Conservation (phyloP, 2,797 vertebrate species). For the Pipistrellus pipistrellus region DNA sequence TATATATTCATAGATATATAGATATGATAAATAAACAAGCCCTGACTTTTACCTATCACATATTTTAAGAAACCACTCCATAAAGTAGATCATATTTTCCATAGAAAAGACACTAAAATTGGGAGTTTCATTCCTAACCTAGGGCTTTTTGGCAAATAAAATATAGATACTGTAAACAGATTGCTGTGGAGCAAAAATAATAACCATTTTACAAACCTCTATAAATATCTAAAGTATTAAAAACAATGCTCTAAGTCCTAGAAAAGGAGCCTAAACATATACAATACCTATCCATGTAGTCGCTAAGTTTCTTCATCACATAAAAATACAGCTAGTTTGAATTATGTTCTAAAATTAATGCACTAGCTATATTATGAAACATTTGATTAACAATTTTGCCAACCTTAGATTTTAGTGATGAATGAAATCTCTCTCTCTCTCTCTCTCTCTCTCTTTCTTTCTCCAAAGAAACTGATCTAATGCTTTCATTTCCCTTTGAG, state of each 20-base stretch:
- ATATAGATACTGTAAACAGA: slow-evolving; percentile 34
- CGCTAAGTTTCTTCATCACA: neutral
- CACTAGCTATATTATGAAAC: neutral
- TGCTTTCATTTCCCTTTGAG: slow-evolving; percentile 15
- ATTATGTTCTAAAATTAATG: slow-evolving; percentile 13
- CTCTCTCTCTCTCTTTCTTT: neutral
- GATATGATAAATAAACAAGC: slow-evolving; percentile 14
- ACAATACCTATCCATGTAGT: neutral
- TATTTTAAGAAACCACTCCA: slow-evolving; percentile 65
- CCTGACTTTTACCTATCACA: neutral
- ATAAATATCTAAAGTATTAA: slow-evolving; percentile 23
- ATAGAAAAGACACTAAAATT: slow-evolving; percentile 48
- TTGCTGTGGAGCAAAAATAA: slow-evolving; percentile 13
- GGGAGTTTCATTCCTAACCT: slow-evolving; percentile 52
- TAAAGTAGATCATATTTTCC: slow-evolving; percentile 60
- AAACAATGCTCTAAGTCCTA: neutral
- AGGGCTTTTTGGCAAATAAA: slow-evolving; percentile 45
- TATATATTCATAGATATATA: neutral
- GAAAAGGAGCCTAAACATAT: slow-evolving; percentile 14
- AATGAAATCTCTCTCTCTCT: neutral
- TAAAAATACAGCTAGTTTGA: neutral
- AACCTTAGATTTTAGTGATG: slow-evolving; percentile 31
- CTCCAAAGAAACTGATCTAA: neutral
- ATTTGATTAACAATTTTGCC: neutral
- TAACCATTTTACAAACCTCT: slow-evolving; percentile 45